A percentile compares a stretch with the other conserved stretches of the same genome.
Conservation (phyloP, 2,113 vertebrate genomes). For the Ciconia maguari region DNA sequence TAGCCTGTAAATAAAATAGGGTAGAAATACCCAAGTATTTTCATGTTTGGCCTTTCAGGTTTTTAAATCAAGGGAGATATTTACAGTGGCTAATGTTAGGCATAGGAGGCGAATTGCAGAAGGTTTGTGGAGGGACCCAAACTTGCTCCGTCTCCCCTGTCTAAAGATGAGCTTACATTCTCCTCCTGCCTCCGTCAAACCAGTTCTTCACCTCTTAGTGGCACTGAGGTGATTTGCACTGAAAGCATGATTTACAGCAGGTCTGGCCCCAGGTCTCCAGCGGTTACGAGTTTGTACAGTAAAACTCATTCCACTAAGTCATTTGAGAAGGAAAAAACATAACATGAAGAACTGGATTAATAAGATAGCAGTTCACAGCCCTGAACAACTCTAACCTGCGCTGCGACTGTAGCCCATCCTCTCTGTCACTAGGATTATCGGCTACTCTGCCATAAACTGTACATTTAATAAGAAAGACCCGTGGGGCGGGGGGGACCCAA, state of each 20-base stretch:
- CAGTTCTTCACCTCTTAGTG: neutral
- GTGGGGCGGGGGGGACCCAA: rapidly evolving
- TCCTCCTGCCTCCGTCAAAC: neutral
- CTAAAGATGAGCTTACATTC: rapidly evolving
- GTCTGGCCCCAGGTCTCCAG: neutral
- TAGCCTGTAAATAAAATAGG: neutral
- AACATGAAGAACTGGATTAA: rapidly evolving
- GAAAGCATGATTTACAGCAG: neutral
- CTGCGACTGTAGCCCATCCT: rapidly evolving
- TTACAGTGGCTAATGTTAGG: neutral
- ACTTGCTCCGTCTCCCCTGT: neutral
- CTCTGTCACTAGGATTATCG: rapidly evolving
- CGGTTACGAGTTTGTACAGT: rapidly evolving
- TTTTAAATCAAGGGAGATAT: neutral
- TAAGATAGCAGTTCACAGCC: neutral
- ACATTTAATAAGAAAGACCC: rapidly evolving
- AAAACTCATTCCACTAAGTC: neutral
- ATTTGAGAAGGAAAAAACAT: neutral
- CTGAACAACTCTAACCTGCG: rapidly evolving
- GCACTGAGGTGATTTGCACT: rapidly evolving
- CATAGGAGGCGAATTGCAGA: neutral
- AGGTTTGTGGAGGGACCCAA: neutral
- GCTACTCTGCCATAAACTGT: rapidly evolving
- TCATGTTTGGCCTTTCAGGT: neutral
- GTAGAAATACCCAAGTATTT: neutral